These are phyloP conservation scores for Chlamydotis undulata DNA, from an alignment of 2,113 vertebrate genomes.

Conservation along the genomic window DNA sequence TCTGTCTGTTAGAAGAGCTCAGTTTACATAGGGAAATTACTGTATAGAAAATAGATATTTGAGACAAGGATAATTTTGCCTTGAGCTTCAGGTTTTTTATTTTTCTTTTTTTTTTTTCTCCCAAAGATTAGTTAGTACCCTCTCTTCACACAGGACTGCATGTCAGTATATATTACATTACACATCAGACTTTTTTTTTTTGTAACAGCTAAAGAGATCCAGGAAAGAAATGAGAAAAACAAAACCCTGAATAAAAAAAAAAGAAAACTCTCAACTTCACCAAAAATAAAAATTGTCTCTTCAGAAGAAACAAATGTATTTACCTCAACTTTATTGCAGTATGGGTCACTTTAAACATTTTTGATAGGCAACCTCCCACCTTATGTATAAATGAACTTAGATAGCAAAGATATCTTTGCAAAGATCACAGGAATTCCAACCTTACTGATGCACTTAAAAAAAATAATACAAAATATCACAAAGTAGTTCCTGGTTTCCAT, in stretches of 20 bases:
- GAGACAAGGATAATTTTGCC: neutral
- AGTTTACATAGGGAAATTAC: slow-evolving; percentile 62
- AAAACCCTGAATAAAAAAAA: neutral
- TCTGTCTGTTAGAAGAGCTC: slow-evolving; percentile 37
- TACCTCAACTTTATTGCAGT: slow-evolving; percentile 20
- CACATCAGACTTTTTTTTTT: neutral
- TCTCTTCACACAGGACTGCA: neutral
- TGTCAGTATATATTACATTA: neutral
- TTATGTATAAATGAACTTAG: neutral
- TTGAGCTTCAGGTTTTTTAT: neutral
- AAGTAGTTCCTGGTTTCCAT: neutral
- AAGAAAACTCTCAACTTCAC: neutral
- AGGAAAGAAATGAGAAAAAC: neutral
- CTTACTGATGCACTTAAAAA: neutral
- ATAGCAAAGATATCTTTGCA: neutral
- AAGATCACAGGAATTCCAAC: neutral
- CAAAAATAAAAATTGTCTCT: neutral
- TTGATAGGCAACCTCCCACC: neutral
- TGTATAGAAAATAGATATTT: slow-evolving; percentile 47
- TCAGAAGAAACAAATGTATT: slow-evolving; percentile 1
- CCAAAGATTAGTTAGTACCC: neutral
- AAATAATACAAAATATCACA: neutral
- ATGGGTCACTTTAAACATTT: neutral
- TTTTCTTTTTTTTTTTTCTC: neutral
- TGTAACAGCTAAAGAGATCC: neutral